phyloP scores from a whole-genome alignment of 1,140 invertebrate genomes.

The Daktulosphaira vitifoliae region DNA sequence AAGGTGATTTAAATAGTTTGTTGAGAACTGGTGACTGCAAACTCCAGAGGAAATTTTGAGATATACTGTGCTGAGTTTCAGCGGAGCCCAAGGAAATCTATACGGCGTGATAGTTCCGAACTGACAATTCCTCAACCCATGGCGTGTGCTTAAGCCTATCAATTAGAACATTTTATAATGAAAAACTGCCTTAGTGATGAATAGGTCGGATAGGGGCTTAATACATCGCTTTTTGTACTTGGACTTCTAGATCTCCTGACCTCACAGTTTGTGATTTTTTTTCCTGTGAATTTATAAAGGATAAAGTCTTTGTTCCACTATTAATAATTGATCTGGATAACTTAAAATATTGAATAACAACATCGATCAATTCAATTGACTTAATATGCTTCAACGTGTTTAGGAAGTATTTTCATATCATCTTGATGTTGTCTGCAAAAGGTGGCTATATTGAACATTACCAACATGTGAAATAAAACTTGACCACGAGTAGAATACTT shows the following conservation, averaged over 20 bases:
- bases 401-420: neutral
- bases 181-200: neutral
- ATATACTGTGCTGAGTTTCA: too few species aligned
- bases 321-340: neutral
- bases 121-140: too few species aligned
- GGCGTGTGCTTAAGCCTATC: too few species aligned
- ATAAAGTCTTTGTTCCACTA: slow-evolving; percentile 1
- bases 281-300: neutral
- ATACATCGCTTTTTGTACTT: neutral
- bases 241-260: neutral
- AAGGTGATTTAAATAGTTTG: too few species aligned
- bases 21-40: too few species aligned
- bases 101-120: too few species aligned
- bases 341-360: neutral
- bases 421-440: slow-evolving; percentile 5
- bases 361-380: neutral
- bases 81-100: too few species aligned
- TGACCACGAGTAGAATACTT: slow-evolving; percentile 1
- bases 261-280: slow-evolving; percentile 3
- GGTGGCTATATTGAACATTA: neutral
- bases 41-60: too few species aligned
- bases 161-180: neutral
- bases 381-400: neutral
- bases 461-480: neutral
- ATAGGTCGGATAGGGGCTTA: neutral